A percentile compares a stretch with the other conserved stretches of the same genome.
Conservation (phyloP, 2,888 invertebrate genomes). For the Cheilosia pagana region DNA sequence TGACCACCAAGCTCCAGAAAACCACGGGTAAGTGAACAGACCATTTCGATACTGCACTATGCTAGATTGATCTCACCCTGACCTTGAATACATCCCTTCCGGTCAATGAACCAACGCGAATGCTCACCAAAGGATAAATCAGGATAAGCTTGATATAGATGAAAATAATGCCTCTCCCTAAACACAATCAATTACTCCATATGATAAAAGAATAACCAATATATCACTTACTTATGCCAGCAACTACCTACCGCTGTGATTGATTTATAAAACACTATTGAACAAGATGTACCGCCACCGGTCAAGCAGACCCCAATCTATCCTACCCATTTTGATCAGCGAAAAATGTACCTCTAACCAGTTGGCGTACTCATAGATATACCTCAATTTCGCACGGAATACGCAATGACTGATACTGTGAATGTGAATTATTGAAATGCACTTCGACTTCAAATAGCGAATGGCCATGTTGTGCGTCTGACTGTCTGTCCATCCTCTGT, state of each 20-base stretch:
- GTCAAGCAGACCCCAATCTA: conserved; percentile 18
- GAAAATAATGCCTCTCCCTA: not conserved
- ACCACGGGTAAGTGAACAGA: no score
- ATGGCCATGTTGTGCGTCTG: conserved; percentile 48
- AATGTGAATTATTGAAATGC: conserved; percentile 70
- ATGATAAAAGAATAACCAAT: conserved; percentile 43
- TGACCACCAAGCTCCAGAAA: no score
- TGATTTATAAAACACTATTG: conserved; percentile 55
- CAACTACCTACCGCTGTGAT: conserved; percentile 51
- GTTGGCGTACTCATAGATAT: conserved; percentile 16
- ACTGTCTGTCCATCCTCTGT: not conserved
- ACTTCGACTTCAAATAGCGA: conserved; percentile 39
- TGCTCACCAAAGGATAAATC: not conserved
- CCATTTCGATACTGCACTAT: no score
- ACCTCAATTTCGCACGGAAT: conserved; percentile 37
- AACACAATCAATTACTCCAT: conserved; percentile 56
- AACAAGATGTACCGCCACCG: conserved; percentile 37
- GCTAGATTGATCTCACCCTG: no score
- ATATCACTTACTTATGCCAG: conserved; percentile 38
- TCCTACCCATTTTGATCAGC: conserved; percentile 29
- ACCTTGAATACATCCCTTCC: no score
- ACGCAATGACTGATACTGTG: conserved; percentile 65
- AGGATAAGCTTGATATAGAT: not conserved
- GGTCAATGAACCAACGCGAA: not conserved
- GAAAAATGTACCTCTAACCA: conserved; percentile 29